A percentile compares a stretch with the other conserved stretches of the same genome.
These are phyloP conservation scores for Perdita meconis DNA, from an alignment of 2,888 invertebrate species.

Conservation along the genomic window DNA sequence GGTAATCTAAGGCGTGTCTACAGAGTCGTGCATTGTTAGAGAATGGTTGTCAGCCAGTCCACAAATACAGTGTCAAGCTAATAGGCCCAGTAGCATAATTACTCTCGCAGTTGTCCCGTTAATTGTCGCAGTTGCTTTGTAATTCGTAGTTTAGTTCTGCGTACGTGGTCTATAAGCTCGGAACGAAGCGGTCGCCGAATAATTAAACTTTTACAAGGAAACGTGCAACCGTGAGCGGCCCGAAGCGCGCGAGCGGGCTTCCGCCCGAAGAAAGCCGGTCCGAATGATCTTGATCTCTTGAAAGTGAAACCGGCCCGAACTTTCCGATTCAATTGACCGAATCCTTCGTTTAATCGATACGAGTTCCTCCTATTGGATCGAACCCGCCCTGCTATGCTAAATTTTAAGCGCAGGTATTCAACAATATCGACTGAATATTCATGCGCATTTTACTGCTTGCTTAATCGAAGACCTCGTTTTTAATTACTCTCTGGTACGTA, in stretches of 20 bases:
- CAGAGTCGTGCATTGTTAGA: constrained; percentile 2
- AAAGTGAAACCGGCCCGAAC: constrained; percentile 36
- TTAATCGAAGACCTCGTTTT: too few species aligned
- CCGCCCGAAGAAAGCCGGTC: constrained; percentile 25
- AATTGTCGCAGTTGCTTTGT: constrained; percentile 66
- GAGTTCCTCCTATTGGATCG: not conserved
- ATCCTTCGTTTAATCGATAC: not conserved
- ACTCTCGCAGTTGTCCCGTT: constrained; percentile 47
- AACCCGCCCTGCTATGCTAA: not conserved
- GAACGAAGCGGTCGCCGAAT: constrained; percentile 23
- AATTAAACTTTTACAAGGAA: constrained; percentile 16
- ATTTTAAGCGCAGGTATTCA: not conserved
- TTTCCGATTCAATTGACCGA: constrained; percentile 6
- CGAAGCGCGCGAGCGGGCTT: not conserved
- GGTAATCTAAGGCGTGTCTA: constrained; percentile 22
- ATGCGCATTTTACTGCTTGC: not conserved
- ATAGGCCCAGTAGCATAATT: constrained; percentile 48
- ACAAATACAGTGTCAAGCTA: constrained; percentile 40
- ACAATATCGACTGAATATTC: not conserved
- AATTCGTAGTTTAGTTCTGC: constrained; percentile 51
- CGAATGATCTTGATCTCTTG: constrained; percentile 34
- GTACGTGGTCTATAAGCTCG: constrained; percentile 9
- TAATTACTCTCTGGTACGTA: too few species aligned
- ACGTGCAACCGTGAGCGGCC: constrained; percentile 10
- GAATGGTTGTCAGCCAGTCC: constrained; percentile 31